Evolutionary conservation across 2,888 invertebrate genomes (phyloP).

Genomic region (Cyaniris semiargus): DNA sequence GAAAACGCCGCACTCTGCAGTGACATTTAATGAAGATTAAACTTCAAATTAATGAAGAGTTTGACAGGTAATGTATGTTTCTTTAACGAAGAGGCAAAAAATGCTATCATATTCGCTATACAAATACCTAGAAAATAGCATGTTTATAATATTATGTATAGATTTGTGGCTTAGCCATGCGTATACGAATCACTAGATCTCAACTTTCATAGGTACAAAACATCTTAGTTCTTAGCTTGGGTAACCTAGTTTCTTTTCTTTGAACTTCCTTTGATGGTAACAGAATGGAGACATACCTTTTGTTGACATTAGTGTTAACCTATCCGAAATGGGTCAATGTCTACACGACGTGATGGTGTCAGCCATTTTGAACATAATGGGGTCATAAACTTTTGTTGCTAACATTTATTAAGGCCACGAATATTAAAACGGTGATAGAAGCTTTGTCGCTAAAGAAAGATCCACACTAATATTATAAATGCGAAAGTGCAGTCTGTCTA

Average conservation of each 20-base stretch:
- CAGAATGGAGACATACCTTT: conserved; percentile 25
- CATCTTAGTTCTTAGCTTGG: not conserved
- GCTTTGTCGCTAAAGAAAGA: not conserved
- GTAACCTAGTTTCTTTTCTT: conserved; percentile 20
- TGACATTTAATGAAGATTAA: too few relatives aligned
- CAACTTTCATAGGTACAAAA: not conserved
- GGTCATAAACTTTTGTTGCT: conserved; percentile 34
- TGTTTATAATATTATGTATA: too few relatives aligned
- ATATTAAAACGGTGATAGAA: not conserved
- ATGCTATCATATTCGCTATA: too few relatives aligned
- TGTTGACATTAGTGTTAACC: conserved; percentile 47
- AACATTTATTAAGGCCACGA: conserved; percentile 35
- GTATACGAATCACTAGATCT: not conserved
- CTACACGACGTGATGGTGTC: conserved; percentile 57
- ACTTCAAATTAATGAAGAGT: too few relatives aligned
- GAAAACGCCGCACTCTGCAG: too few relatives aligned
- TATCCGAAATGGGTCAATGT: conserved; percentile 67
- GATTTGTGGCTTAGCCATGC: not conserved
- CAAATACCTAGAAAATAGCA: too few relatives aligned
- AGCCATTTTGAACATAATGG: conserved; percentile 67
- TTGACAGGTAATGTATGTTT: too few relatives aligned
- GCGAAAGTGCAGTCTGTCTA: too few relatives aligned
- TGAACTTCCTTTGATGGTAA: conserved; percentile 9
- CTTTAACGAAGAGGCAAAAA: too few relatives aligned
- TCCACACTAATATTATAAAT: not conserved